These are phyloP conservation scores for Lycodopsis pacificus DNA, from an alignment of 2,797 vertebrate genomes.

Conservation along the genomic window DNA sequence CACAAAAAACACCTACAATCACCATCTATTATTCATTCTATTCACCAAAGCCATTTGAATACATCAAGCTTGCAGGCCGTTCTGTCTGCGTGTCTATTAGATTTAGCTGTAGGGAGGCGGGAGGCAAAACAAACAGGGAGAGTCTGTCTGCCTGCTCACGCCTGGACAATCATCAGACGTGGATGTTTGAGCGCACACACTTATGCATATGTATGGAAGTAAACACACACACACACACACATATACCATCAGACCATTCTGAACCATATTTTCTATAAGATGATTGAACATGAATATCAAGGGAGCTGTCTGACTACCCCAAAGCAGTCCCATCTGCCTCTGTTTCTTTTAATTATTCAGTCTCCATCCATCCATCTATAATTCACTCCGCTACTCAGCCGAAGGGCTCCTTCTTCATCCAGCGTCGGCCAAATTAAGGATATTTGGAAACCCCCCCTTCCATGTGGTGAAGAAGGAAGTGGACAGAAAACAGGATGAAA, in stretches of 20 bases:
- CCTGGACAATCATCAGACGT: constrained; percentile 42
- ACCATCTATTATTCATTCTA: constrained; percentile 65
- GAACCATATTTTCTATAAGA: constrained; percentile 23
- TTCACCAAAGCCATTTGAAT: constrained; percentile 67
- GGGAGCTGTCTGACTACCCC: constrained; percentile 43
- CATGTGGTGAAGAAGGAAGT: constrained; percentile 14
- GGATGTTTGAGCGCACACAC: constrained; percentile 40
- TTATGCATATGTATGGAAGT: constrained; percentile 42
- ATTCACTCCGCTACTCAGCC: constrained; percentile 53
- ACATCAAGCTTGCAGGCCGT: constrained; percentile 44
- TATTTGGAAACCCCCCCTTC: constrained; percentile 26
- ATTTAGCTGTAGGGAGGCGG: constrained; percentile 48
- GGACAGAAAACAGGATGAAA: constrained; percentile 8
- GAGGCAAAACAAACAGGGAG: constrained; percentile 45
- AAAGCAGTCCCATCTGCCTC: constrained; percentile 55
- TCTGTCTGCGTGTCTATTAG: constrained; percentile 46
- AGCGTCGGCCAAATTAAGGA: constrained; percentile 32
- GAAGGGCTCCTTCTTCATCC: constrained; percentile 25
- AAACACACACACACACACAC: constrained; percentile 30
- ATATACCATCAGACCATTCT: constrained; percentile 1
- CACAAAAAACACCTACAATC: constrained; percentile 49
- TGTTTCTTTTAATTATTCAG: constrained; percentile 65
- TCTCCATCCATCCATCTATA: constrained; percentile 60
- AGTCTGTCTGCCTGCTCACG: constrained; percentile 30
- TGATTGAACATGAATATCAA: constrained; percentile 31